Evolutionary conservation across 2,113 vertebrate genomes (phyloP).

Genomic region (Limanda limanda): DNA sequence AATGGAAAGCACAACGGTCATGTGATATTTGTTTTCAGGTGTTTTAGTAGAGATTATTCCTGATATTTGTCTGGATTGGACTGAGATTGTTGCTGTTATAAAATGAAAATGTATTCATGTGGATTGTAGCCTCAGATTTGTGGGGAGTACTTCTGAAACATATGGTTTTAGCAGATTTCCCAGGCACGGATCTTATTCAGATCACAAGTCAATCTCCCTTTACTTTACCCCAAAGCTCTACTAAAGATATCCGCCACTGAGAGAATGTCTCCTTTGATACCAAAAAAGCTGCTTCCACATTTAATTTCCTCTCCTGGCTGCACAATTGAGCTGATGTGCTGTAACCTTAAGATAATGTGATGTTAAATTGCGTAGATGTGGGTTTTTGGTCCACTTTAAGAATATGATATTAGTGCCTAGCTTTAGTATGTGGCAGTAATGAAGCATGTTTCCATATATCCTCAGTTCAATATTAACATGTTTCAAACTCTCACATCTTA

Average conservation of each 20-base stretch:
- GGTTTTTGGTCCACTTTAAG: not conserved
- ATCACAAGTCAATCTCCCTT: slow-evolving; percentile 33
- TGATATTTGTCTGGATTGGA: not conserved
- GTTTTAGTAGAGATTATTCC: not conserved
- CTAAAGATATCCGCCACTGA: slow-evolving; percentile 19
- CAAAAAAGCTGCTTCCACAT: not conserved
- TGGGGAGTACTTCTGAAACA: not conserved
- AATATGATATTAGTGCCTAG: not conserved
- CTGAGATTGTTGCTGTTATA: not conserved
- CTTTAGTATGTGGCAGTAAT: not conserved
- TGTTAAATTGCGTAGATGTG: not conserved
- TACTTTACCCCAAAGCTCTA: slow-evolving; percentile 19
- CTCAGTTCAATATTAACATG: too few species aligned
- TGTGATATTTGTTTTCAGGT: not conserved
- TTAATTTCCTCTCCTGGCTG: slow-evolving; percentile 1
- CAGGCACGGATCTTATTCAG: not conserved
- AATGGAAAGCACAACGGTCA: not conserved
- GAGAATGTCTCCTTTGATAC: slow-evolving; percentile 26
- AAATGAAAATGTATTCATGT: not conserved
- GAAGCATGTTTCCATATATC: too few species aligned
- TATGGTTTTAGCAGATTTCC: slow-evolving; percentile 17
- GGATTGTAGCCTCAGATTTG: not conserved
- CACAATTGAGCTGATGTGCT: slow-evolving; percentile 4
- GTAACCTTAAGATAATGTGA: not conserved
- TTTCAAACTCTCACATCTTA: not conserved